Base-by-base conservation (phyloP, 2,888 invertebrate species). In the Seira ritae region DNA sequence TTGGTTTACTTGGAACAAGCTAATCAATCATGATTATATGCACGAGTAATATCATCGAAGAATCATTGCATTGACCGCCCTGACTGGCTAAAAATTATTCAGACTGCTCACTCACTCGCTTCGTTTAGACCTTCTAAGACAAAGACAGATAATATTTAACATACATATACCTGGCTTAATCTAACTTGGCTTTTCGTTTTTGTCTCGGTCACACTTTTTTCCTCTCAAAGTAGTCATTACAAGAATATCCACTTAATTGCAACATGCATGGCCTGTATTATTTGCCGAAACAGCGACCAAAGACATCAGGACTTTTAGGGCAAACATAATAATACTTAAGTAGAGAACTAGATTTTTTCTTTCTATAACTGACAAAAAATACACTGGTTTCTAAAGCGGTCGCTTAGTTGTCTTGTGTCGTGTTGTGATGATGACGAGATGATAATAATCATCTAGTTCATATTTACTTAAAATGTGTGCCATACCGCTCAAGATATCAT, bases 221-320 rank as follows among this genome's bases (percentile, higher is more conserved):
- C 4, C 20, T 20, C 3, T 15, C 3, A 50, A n/a, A 20, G 62
- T 20, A 62, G 22, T 20, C 20, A 20, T 22, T 62, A 62, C 62
- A 62, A 62, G 62, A 62, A 62, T 62, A 62, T 62, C 20, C 22
- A 62, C 62, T 62, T 62, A 62, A 62, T 62, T 62, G 22, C 22
- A 15, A 62, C 62, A 62, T 22, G 62, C 22, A 62, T 22, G 62
- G 22, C 62, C 62, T 62, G 62, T 62, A 62, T 62, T 62, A 50
- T 50, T 50, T 50, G 17, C 6, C 12, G 50, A 50, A n/a, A 50
- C 50, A 50, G 50, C 17, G 50, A 50, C 15, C 12, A 8, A 8
- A 50, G 50, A 15, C 50, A 50, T 50, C 17, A 15, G 12, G 50
- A 50, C 50, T 50, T 50, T 50, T 50, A 50, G 50, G 50, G 50